Evolutionary conservation across 2,113 vertebrate genomes (phyloP).

Genomic region (Thalassarche chlororhynchos): DNA sequence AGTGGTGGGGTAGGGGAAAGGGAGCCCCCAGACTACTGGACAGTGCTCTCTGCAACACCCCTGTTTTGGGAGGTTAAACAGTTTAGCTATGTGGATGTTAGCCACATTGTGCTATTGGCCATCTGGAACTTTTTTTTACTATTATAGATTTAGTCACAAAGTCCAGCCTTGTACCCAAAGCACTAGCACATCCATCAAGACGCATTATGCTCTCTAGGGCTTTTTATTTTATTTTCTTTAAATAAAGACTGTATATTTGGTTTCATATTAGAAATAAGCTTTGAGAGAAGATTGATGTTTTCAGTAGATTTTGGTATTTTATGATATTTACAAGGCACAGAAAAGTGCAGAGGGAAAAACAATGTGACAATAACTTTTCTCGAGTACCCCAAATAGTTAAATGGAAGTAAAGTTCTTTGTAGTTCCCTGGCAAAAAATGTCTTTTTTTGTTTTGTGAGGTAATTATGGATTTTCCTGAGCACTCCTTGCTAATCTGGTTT

Average conservation of each 20-base stretch:
- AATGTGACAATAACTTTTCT: neutral
- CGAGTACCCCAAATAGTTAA: neutral
- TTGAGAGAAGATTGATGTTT: constrained; percentile 12
- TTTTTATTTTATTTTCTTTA: constrained; percentile 24
- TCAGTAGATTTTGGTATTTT: neutral
- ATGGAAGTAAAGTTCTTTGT: neutral
- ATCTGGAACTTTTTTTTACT: neutral
- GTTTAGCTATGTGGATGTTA: neutral
- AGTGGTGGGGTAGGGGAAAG: neutral
- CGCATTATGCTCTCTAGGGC: neutral
- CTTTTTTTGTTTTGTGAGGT: constrained; percentile 54
- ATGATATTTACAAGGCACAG: neutral
- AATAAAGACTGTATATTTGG: neutral
- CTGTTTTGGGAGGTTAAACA: neutral
- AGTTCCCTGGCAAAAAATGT: neutral
- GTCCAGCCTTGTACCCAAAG: neutral
- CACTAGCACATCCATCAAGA: neutral
- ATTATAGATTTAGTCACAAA: neutral
- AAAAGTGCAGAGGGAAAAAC: neutral
- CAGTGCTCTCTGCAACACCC: neutral
- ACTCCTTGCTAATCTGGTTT: constrained; percentile 66
- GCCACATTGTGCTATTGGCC: neutral
- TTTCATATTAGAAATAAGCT: neutral
- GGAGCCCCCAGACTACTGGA: neutral
- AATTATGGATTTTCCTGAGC: constrained; percentile 68